Evolutionary conservation across 2,113 vertebrate genomes (phyloP), one percentile per base, ranked within the genome.

Genomic region (Hoplias malabaricus): DNA sequence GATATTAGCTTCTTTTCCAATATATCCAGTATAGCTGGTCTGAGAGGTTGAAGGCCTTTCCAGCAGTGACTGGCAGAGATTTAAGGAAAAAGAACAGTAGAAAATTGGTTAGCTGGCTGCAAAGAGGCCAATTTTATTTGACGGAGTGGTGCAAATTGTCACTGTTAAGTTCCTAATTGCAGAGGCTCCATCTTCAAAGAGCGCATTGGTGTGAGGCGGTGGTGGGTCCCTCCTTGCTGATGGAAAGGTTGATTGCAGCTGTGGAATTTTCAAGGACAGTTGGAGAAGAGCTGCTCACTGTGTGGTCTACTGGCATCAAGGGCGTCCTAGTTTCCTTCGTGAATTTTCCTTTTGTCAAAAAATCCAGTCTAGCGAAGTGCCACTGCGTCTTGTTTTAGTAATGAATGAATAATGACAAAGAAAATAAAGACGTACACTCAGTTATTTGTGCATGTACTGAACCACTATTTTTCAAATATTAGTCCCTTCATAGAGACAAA

Each of bases 111-210:
- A 29, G 16, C 16, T 79, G 69, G 6, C 38, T 73, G 77, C 65
- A 73, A 57, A 67, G n/a, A 73, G 25, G 40, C 36, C 13, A 19
- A 3, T 34, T 63, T 62, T 67, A 77, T 78, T 36, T 82, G 84
- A 86, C 80, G 73, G 84, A 85, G 81, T 63, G 77, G 50, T 87
- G 84, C 84, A 84, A 88, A 90, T 87, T 87, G 87, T 88, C 82
- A 84, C 80, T 10, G 84, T 82, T 80, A 77, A 85, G 79, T 57
- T 85, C 79, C 76, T 84, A 87, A 88, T 87, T 85, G 87, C 77
- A 80, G 73, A 82, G 84, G 84, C 71, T 78, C 83, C 66, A 59
- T 81, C 85, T 84, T 91, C 84, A 88, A 88, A 88, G 85, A 12
- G 27, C 13, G 62, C 48, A 61, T 71, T 63, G 83, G 63, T 89